A percentile compares a stretch with the other conserved stretches of the same genome.
Evolutionary conservation across 2,113 vertebrate species (phyloP).

Genomic region (Pseudopodoces humilis): DNA sequence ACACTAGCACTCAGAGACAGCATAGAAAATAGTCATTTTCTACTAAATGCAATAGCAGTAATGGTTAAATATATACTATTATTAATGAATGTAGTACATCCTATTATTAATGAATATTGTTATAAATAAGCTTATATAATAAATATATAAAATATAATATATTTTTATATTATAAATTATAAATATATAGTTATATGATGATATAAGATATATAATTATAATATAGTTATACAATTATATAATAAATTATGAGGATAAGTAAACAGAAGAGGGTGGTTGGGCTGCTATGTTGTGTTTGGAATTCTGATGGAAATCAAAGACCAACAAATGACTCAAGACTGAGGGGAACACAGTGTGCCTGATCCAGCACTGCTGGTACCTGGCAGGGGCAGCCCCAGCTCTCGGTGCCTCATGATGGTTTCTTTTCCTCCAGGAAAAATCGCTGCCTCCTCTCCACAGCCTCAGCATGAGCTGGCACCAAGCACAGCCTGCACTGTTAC

Average conservation of each 20-base stretch:
- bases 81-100: neutral
- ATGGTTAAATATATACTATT: neutral
- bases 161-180: neutral
- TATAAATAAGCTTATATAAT: neutral
- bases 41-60: fast-evolving
- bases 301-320: neutral
- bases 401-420: fast-evolving
- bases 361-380: neutral
- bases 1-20: neutral
- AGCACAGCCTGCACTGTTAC: neutral
- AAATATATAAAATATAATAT: neutral
- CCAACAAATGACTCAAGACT: fast-evolving
- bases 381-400: neutral
- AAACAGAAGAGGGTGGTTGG: fast-evolving
- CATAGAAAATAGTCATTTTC: fast-evolving
- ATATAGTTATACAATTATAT: neutral
- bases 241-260: neutral
- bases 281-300: neutral
- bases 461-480: slow-evolving; percentile 58
- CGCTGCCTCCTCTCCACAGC: slow-evolving; percentile 74
- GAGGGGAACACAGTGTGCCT: fast-evolving
- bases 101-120: neutral
- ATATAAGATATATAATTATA: too few relatives aligned
- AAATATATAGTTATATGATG: too few relatives aligned
- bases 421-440: slow-evolving; percentile 67